Conservation (phyloP, 2,888 invertebrate species). For the Megamerina dolium region DNA sequence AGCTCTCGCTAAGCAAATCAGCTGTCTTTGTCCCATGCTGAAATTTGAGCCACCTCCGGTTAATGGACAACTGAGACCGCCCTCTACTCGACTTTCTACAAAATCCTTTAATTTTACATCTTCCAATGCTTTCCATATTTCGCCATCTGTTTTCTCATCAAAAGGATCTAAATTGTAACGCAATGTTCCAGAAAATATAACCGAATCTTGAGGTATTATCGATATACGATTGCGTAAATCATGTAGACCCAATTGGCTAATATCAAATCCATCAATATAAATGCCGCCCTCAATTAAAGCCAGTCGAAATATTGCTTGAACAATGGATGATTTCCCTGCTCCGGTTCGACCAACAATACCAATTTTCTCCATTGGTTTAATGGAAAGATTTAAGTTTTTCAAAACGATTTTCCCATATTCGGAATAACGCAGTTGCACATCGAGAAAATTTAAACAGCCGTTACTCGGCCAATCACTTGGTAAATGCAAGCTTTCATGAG, state of each 20-base stretch:
- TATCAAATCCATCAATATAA: constrained; percentile 68
- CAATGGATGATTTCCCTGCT: constrained; percentile 78
- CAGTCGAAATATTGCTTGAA: constrained; percentile 77
- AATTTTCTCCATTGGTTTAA: constrained; percentile 56
- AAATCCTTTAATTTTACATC: constrained; percentile 70
- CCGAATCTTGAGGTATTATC: constrained; percentile 90
- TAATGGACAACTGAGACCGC: constrained; percentile 58
- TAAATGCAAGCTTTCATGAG: constrained; percentile 36
- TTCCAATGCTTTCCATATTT: constrained; percentile 71
- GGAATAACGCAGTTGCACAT: constrained; percentile 65
- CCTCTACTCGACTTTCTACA: constrained; percentile 54
- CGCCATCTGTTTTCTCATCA: constrained; percentile 62
- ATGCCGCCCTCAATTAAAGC: constrained; percentile 73
- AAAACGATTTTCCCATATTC: constrained; percentile 64
- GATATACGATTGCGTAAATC: constrained; percentile 76
- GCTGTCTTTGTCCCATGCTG: constrained; percentile 82
- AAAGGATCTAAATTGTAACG: constrained; percentile 84
- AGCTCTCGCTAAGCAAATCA: constrained; percentile 79
- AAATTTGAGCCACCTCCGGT: constrained; percentile 75
- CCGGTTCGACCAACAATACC: constrained; percentile 85
- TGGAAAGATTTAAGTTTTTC: constrained; percentile 62
- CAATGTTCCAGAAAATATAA: constrained; percentile 77
- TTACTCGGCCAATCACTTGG: constrained; percentile 62
- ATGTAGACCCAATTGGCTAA: constrained; percentile 63
- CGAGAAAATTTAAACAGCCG: constrained; percentile 61